A percentile compares a stretch with the other conserved stretches of the same genome.
Evolutionary conservation across 1,140 invertebrate species (phyloP).

Genomic region (Drosophila nannoptera): DNA sequence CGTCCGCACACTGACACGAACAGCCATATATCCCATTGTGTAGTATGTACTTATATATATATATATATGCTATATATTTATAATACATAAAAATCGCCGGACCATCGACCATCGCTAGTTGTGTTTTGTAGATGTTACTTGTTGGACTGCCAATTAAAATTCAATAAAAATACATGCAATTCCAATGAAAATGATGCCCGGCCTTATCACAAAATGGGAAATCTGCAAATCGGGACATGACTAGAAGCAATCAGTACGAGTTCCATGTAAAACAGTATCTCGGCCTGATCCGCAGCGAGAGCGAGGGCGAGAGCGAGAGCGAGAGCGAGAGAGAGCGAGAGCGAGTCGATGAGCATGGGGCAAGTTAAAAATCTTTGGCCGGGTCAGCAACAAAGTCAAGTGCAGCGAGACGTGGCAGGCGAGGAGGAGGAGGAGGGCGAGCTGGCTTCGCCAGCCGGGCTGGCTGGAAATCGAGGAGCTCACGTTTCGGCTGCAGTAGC

Average conservation of each 20-base stretch:
- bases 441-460: too few relatives aligned
- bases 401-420: slow-evolving; percentile 47
- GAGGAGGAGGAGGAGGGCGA: not conserved
- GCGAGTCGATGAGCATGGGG: not conserved
- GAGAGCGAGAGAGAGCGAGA: slow-evolving; percentile 9
- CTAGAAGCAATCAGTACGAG: slow-evolving; percentile 79
- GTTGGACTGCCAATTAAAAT: slow-evolving; percentile 67
- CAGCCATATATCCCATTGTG: not conserved
- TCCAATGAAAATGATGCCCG: slow-evolving; percentile 69
- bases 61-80: not conserved
- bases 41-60: not conserved
- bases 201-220: slow-evolving; percentile 67
- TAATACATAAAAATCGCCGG: not conserved
- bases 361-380: slow-evolving; percentile 69
- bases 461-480: slow-evolving; percentile 24
- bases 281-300: slow-evolving; percentile 34
- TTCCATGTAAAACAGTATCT: slow-evolving; percentile 78
- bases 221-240: slow-evolving; percentile 75
- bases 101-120: slow-evolving; percentile 7
- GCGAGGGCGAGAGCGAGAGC: not conserved
- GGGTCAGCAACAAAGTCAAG: slow-evolving; percentile 75
- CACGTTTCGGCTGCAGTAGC: slow-evolving; percentile 52
- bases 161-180: slow-evolving; percentile 71
- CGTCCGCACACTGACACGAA: not conserved
- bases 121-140: slow-evolving; percentile 28